Conservation (phyloP, 2,113 vertebrate genomes). For the Lutjanus erythropterus region DNA sequence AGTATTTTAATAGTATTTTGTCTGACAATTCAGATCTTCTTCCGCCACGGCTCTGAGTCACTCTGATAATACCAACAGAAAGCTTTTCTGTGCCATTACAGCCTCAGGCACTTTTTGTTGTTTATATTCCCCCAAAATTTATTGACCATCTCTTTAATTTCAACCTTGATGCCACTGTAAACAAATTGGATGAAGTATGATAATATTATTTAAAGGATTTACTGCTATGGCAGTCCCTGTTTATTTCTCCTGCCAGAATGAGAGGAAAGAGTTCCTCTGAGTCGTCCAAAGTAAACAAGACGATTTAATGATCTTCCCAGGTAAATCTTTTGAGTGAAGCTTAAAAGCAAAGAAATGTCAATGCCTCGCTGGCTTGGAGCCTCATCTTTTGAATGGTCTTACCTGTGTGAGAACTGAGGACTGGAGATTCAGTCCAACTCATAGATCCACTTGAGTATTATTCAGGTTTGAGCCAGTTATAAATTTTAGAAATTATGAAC, state of each 20-base stretch:
- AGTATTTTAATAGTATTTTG: not conserved
- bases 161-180: conserved; percentile 45
- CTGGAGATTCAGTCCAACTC: not conserved
- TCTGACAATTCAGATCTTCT: not conserved
- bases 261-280: conserved; percentile 65
- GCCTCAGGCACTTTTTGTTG: conserved; percentile 15
- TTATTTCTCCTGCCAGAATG: conserved; percentile 56
- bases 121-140: conserved; percentile 54
- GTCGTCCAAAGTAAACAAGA: conserved; percentile 71
- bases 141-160: conserved; percentile 56
- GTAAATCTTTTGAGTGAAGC: conserved; percentile 37
- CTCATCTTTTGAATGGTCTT: conserved; percentile 30
- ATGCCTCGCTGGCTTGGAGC: conserved; percentile 10
- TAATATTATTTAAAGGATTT: conserved; percentile 53
- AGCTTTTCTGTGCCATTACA: conserved; percentile 22
- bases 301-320: conserved; percentile 70
- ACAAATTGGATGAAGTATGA: conserved; percentile 58
- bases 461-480: not conserved
- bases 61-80: conserved; percentile 26
- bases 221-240: conserved; percentile 34
- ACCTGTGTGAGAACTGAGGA: not conserved
- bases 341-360: conserved; percentile 49
- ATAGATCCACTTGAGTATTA: not conserved
- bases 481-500: not conserved
- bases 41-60: not conserved